Evolutionary conservation across 2,888 invertebrate species (phyloP).

Genomic region (Flexamia atlantica): DNA sequence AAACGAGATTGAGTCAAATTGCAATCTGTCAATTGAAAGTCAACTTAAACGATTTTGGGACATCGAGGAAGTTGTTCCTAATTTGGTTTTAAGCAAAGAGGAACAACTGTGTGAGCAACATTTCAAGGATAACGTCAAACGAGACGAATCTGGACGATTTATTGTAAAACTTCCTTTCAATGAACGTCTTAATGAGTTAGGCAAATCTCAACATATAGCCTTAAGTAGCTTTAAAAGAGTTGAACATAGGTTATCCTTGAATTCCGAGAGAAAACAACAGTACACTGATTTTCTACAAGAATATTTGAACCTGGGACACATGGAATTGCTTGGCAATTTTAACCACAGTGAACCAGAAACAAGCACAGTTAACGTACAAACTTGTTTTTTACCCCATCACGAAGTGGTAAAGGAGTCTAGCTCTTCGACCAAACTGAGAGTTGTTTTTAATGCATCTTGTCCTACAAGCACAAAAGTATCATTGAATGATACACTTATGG

Average conservation of each 20-base stretch:
- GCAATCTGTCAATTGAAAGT: no score
- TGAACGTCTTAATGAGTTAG: not conserved
- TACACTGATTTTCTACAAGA: not conserved
- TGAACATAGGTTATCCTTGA: not conserved
- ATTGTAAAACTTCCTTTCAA: no score
- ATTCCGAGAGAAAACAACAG: not conserved
- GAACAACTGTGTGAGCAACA: no score
- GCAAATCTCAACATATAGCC: not conserved
- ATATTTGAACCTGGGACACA: not conserved
- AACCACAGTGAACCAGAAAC: not conserved
- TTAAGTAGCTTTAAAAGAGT: not conserved
- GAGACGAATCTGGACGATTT: no score
- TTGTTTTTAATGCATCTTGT: conserved; percentile 6
- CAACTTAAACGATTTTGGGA: no score
- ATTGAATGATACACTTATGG: conserved; percentile 1
- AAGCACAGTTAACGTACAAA: not conserved
- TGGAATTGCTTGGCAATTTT: not conserved
- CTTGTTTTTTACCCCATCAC: not conserved
- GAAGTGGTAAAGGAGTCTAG: not conserved
- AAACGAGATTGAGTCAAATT: no score
- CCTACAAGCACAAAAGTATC: not conserved
- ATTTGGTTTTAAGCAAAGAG: no score
- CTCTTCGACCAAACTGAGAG: not conserved
- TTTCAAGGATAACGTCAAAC: no score
- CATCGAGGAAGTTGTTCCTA: no score